Evolutionary conservation across 1,140 invertebrate species (phyloP), one percentile per base, ranked within the genome.

Genomic region (Aporrectodea caliginosa): DNA sequence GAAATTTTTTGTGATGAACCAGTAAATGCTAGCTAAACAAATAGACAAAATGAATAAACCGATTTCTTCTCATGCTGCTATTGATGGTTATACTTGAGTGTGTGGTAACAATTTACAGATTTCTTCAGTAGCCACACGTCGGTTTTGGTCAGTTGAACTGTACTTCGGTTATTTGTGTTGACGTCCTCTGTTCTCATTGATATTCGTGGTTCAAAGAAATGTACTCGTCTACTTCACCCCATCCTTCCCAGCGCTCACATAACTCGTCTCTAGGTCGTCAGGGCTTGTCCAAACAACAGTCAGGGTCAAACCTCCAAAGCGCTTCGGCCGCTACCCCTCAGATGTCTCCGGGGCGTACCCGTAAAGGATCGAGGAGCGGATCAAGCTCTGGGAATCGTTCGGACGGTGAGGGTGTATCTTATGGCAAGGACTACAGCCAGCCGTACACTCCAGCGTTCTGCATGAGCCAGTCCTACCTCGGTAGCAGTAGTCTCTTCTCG

Each of bases 381-480:
- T 58, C 43, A 12, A 58, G 43, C 22, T 58, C 43, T 58, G 43
- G 43, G 22, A 58, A 58, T 58, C 43, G 43, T 6, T 58, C 43
- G 22, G 43, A 72, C 27, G 70, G 70, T 72, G 70, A 72, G 70
- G 43, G 43, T 12, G 43, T 6, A 22, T 58, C 22, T 12, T 58
- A 58, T 58, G 43, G 43, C 6, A 58, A 58, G 43, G 43, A 58
- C 22, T 58, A 58, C 43, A 58, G 43, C 22, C 43, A 58, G 22
- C 43, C 43, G 22, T 58, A 12, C 22, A 58, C 22, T 58, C 43
- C 75, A 58, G 35, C 35, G 12, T 68, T 58, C 58, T 43, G 58
- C 75, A 77, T 77, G 75, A 77, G 75, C 75, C 75, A 77, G 35
- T 32, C 75, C 22, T 77, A 77, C 58, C 43, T 43, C 33, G n/a